Conservation (phyloP, 2,797 vertebrate genomes). For the Benthosema pterotum region DNA sequence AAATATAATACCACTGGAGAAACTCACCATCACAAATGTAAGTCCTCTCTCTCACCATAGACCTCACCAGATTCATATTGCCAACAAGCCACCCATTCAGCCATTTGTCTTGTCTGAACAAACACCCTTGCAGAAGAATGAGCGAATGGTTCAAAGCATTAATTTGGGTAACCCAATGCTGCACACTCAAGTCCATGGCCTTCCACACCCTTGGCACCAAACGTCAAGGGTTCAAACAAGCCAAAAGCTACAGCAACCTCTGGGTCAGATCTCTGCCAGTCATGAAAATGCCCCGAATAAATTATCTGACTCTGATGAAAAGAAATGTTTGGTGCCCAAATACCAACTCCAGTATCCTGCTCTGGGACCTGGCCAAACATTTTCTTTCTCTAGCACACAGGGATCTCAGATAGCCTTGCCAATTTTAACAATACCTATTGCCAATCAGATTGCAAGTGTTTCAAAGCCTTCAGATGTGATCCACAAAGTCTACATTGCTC, state of each 20-base stretch:
- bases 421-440: slow-evolving; percentile 79
- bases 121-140: slow-evolving; percentile 64
- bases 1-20: slow-evolving; percentile 75
- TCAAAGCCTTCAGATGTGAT: slow-evolving; percentile 75
- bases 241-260: slow-evolving; percentile 66
- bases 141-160: slow-evolving; percentile 78
- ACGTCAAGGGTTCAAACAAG: slow-evolving; percentile 77
- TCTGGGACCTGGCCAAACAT: slow-evolving; percentile 79
- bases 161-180: slow-evolving; percentile 78
- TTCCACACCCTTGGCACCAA: slow-evolving; percentile 83
- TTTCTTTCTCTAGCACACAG: slow-evolving; percentile 75
- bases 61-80: slow-evolving; percentile 71
- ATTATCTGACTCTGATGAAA: slow-evolving; percentile 62
- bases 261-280: slow-evolving; percentile 68
- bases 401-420: slow-evolving; percentile 76
- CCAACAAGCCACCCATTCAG: slow-evolving; percentile 66
- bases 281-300: slow-evolving; percentile 70
- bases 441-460: slow-evolving; percentile 69
- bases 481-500: slow-evolving; percentile 77
- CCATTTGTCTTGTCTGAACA: slow-evolving; percentile 72
- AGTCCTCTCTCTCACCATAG: slow-evolving; percentile 76
- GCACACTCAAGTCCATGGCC: slow-evolving; percentile 78
- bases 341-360: slow-evolving; percentile 89
- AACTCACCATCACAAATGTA: slow-evolving; percentile 67
- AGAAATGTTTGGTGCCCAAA: slow-evolving; percentile 87